phyloP scores from a whole-genome alignment of 2,797 vertebrate species.

The Xiphophorus birchmanni region DNA sequence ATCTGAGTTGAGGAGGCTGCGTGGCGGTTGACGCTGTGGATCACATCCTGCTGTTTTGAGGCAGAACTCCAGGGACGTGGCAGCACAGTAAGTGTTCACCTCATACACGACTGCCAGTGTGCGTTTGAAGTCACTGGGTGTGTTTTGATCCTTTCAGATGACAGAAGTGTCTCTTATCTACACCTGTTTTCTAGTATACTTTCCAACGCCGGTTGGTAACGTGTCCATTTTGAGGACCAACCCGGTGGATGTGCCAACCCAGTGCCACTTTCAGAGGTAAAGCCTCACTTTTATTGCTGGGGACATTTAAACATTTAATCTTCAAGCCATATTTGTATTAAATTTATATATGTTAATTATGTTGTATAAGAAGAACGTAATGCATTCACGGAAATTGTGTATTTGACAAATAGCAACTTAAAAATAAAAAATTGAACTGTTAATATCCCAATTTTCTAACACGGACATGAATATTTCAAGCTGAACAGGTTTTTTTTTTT shows the following conservation, averaged over 20 bases:
- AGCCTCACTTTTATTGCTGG: neutral
- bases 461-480: neutral
- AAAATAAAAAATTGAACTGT: no score
- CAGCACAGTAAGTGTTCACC: constrained; percentile 40
- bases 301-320: neutral
- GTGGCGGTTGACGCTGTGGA: neutral
- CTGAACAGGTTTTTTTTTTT: neutral
- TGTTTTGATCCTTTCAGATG: constrained; percentile 51
- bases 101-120: neutral
- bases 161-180: constrained; percentile 56
- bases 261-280: constrained; percentile 76
- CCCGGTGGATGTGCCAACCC: constrained; percentile 52
- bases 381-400: no score
- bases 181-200: constrained; percentile 62
- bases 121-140: neutral
- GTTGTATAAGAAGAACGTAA: no score
- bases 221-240: constrained; percentile 65
- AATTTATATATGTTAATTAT: neutral
- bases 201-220: constrained; percentile 45
- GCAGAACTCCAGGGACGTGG: constrained; percentile 60
- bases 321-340: neutral
- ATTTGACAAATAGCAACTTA: no score
- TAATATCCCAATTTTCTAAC: no score
- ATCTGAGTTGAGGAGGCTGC: constrained; percentile 75
- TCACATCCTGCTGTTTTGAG: constrained; percentile 55